These are phyloP conservation scores for Pseudolycoriella hygida DNA, from an alignment of 2,888 invertebrate species.

Conservation along the genomic window DNA sequence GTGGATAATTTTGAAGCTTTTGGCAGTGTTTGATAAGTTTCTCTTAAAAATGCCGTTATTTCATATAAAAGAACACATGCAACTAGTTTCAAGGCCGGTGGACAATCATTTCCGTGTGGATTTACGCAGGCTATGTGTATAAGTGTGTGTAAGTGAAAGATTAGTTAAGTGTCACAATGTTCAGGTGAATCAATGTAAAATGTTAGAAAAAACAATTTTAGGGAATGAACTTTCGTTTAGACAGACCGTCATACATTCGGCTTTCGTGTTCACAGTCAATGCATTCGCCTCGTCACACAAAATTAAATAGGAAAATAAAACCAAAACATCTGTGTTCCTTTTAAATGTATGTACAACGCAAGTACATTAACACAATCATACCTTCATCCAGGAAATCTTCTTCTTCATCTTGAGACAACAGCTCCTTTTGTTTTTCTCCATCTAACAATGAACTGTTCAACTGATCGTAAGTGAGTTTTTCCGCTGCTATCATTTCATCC, in stretches of 20 bases:
- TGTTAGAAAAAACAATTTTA: constrained; percentile 2
- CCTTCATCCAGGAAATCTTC: constrained; percentile 97
- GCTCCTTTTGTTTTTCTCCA: constrained; percentile 59
- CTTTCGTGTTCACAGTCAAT: too few relatives aligned
- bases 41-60: constrained; percentile 90
- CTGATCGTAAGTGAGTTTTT: constrained; percentile 51
- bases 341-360: too few relatives aligned
- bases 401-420: constrained; percentile 73
- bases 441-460: constrained; percentile 50
- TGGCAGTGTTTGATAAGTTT: constrained; percentile 80
- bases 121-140: constrained; percentile 30
- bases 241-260: constrained; percentile 4
- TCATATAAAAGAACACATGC: constrained; percentile 92
- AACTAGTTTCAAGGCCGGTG: constrained; percentile 72
- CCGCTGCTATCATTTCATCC: constrained; percentile 76
- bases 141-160: constrained; percentile 5
- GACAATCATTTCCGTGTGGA: constrained; percentile 64
- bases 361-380: constrained; percentile 18
- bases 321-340: too few relatives aligned
- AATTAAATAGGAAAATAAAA: too few relatives aligned
- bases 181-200: not conserved
- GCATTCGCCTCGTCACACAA: too few relatives aligned
- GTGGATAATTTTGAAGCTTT: constrained; percentile 51
- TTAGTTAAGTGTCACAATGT: not conserved
- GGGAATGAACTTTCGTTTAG: constrained; percentile 8